Conservation (phyloP, 1,140 invertebrate genomes). For the Cecropterus lyciades region DNA sequence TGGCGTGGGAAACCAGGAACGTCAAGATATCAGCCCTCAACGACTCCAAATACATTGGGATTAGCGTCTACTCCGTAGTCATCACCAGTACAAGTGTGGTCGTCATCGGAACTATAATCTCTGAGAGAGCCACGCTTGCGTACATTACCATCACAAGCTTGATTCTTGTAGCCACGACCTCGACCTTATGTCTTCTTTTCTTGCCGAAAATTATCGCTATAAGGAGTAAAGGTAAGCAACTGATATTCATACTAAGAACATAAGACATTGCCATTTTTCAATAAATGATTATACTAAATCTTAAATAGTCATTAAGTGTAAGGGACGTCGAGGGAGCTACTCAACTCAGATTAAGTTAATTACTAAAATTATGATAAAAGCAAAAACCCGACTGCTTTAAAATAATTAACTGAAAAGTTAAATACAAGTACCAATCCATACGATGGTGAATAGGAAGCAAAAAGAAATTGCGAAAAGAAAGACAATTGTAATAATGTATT, state of each 20-base stretch:
- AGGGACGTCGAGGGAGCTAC: no score
- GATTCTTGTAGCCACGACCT: constrained; percentile 94
- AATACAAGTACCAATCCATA: no score
- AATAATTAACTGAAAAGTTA: no score
- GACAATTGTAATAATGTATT: no score
- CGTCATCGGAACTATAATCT: constrained; percentile 93
- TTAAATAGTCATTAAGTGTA: not conserved
- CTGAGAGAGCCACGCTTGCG: constrained; percentile 92
- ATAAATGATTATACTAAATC: not conserved
- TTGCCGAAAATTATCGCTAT: constrained; percentile 92
- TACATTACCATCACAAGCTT: constrained; percentile 93
- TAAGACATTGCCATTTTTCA: no score
- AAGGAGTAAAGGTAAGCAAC: constrained; percentile 81
- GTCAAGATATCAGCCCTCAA: constrained; percentile 98
- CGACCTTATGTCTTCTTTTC: constrained; percentile 94
- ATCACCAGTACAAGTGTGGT: constrained; percentile 94
- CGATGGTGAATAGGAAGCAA: no score
- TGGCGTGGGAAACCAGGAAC: constrained; percentile 99
- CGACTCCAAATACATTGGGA: constrained; percentile 98
- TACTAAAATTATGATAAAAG: no score
- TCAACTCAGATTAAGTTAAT: no score
- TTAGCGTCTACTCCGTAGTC: constrained; percentile 96
- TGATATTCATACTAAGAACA: not conserved
- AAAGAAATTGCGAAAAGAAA: no score
- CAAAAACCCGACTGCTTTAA: no score